Evolutionary conservation across 2,113 vertebrate species (phyloP).

Genomic region (Chrysochloris asiatica): DNA sequence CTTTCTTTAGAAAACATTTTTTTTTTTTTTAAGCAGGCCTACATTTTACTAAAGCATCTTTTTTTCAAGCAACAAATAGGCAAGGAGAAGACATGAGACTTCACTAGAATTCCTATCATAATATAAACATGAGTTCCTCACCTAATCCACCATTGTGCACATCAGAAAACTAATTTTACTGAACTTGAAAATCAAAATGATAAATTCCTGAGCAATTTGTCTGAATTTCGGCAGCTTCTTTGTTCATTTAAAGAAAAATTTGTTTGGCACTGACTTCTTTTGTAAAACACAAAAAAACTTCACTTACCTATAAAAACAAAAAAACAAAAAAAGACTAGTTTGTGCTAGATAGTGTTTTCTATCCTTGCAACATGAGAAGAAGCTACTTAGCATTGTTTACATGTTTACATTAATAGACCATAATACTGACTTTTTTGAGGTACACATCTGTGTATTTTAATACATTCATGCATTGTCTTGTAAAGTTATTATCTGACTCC

Average conservation of each 20-base stretch:
- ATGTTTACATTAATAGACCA: not conserved
- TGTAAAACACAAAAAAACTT: not conserved
- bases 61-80: constrained; percentile 36
- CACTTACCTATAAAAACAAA: not conserved
- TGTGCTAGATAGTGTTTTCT: not conserved
- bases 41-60: constrained; percentile 34
- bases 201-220: not conserved
- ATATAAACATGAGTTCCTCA: constrained; percentile 19
- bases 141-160: not conserved
- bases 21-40: no score
- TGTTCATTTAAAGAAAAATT: not conserved
- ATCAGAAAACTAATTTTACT: constrained; percentile 26
- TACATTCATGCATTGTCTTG: not conserved
- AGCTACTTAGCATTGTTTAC: not conserved
- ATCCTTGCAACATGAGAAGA: no score
- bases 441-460: not conserved
- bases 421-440: not conserved
- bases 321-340: no score
- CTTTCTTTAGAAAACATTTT: constrained; percentile 57
- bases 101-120: constrained; percentile 31
- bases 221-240: not conserved
- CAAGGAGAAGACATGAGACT: not conserved
- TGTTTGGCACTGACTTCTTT: not conserved
- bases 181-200: constrained; percentile 22
- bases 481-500: no score